These are phyloP conservation scores for Colius striatus DNA, from an alignment of 2,113 vertebrate genomes.

Conservation along the genomic window DNA sequence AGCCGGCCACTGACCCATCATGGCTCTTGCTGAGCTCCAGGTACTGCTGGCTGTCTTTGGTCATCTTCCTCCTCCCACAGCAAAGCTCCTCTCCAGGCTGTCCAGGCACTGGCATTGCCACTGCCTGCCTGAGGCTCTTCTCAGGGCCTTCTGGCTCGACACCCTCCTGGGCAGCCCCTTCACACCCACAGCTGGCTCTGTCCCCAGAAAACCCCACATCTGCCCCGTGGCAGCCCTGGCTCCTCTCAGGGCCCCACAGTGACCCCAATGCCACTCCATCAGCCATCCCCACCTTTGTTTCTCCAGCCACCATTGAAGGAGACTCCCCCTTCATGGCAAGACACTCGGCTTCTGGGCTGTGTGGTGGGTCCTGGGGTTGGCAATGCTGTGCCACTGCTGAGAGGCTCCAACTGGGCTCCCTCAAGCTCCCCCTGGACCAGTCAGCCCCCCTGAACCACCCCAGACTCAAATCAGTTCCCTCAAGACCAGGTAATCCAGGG, in stretches of 20 bases:
- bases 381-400: fast-evolving
- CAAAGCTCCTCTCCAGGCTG: too few species aligned
- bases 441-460: too few species aligned
- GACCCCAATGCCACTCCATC: too few species aligned
- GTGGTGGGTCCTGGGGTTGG: too few species aligned
- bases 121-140: background rate
- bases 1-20: too few species aligned
- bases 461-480: background rate
- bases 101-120: background rate
- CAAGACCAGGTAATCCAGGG: background rate
- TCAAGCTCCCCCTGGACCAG: too few species aligned
- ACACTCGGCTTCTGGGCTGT: fast-evolving
- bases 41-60: background rate
- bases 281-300: too few species aligned
- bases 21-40: fast-evolving
- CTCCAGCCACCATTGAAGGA: background rate
- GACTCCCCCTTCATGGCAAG: too few species aligned
- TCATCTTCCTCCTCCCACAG: background rate
- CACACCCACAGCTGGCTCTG: background rate
- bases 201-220: background rate
- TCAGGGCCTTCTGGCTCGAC: fast-evolving
- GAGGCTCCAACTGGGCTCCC: background rate
- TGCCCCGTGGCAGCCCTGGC: background rate
- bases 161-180: background rate
- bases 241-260: background rate